A percentile compares a stretch with the other conserved stretches of the same genome.
phyloP scores from a whole-genome alignment of 2,797 vertebrate species.

The Eutrigla gurnardus region DNA sequence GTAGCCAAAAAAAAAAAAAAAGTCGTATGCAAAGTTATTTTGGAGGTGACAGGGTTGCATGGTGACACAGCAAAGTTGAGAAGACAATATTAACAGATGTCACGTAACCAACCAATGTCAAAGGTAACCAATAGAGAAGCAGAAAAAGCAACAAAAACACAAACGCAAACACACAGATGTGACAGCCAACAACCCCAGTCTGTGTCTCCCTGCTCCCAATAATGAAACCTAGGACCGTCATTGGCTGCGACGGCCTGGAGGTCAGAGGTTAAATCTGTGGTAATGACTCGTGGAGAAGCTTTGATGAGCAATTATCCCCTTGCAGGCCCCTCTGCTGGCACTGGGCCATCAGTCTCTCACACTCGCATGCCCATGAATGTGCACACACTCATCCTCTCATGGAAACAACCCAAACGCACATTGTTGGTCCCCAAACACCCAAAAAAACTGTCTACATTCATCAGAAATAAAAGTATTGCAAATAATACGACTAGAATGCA shows the following conservation, averaged over 20 bases:
- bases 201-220: slow-evolving; percentile 26
- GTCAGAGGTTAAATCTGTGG: slow-evolving; percentile 71
- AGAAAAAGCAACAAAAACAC: slow-evolving; percentile 9
- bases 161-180: slow-evolving; percentile 35
- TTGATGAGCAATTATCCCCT: slow-evolving; percentile 76
- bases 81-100: slow-evolving; percentile 6
- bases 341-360: slow-evolving; percentile 48
- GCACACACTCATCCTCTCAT: slow-evolving; percentile 21
- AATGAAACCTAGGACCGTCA: slow-evolving; percentile 43
- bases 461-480: slow-evolving; percentile 22
- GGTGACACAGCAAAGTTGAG: background rate
- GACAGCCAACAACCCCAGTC: slow-evolving; percentile 24
- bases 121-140: slow-evolving; percentile 16
- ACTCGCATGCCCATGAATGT: slow-evolving; percentile 16
- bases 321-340: slow-evolving; percentile 46
- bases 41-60: slow-evolving; percentile 1
- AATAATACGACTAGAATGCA: slow-evolving; percentile 19
- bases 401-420: slow-evolving; percentile 15
- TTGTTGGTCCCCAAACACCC: slow-evolving; percentile 9
- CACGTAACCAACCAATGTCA: background rate
- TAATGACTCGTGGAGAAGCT: slow-evolving; percentile 74
- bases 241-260: slow-evolving; percentile 29
- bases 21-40: background rate
- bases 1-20: background rate
- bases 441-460: slow-evolving; percentile 29